Conservation (phyloP, 2,888 invertebrate species). For the Eilema depressum region DNA sequence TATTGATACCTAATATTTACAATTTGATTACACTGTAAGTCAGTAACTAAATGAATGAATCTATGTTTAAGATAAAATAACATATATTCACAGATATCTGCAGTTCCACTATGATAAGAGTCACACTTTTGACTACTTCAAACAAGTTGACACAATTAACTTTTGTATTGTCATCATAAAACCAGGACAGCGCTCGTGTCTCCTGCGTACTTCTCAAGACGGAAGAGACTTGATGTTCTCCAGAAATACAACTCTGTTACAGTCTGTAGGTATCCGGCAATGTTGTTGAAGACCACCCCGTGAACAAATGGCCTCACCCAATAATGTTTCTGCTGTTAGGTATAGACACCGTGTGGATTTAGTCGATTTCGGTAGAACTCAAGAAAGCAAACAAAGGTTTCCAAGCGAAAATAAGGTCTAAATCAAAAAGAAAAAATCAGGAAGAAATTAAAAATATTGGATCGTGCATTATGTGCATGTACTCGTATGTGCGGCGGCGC, state of each 20-base stretch:
- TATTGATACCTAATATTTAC: neutral
- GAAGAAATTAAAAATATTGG: neutral
- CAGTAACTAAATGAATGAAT: neutral
- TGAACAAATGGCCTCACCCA: neutral
- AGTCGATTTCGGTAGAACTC: neutral
- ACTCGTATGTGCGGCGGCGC: conserved; percentile 17
- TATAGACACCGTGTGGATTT: neutral
- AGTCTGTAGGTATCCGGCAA: too few species aligned
- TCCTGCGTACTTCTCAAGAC: too few species aligned
- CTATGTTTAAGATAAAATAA: neutral
- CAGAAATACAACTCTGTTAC: too few species aligned
- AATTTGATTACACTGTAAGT: neutral
- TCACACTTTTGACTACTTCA: neutral
- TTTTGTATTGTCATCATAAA: too few species aligned
- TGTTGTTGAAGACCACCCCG: too few species aligned
- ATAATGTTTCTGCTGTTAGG: too few species aligned
- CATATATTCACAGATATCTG: neutral
- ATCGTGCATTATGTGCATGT: neutral
- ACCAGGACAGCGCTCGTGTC: too few species aligned
- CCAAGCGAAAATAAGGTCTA: neutral
- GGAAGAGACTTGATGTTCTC: too few species aligned
- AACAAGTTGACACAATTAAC: too few species aligned
- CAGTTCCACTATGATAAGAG: neutral
- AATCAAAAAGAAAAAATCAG: neutral
- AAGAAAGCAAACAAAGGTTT: neutral